Percentiles rank a stretch among this genome's conserved stretches.
These are phyloP conservation scores for Phoebastria nigripes DNA, from an alignment of 2,797 vertebrate genomes.

Conservation along the genomic window DNA sequence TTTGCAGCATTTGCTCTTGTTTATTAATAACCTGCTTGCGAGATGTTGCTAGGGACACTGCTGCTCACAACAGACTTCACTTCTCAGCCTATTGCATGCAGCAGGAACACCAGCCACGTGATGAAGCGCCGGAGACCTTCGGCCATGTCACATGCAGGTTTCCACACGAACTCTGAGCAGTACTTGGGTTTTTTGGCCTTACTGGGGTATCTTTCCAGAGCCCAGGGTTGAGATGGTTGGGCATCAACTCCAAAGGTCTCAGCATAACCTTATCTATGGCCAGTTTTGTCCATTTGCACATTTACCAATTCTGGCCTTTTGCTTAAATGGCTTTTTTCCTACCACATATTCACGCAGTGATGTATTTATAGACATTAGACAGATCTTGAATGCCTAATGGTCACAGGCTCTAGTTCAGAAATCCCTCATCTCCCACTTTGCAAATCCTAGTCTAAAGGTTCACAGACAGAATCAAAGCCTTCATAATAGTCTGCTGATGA, in stretches of 20 bases:
- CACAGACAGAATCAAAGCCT: background rate
- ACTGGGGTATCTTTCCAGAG: background rate
- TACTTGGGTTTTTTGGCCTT: background rate
- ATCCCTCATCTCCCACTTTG: background rate
- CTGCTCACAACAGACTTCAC: background rate
- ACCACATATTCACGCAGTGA: background rate
- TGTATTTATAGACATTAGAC: background rate
- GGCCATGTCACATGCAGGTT: rapidly evolving
- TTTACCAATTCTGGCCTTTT: background rate
- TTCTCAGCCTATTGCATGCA: background rate
- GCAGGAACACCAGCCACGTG: background rate
- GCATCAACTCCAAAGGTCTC: background rate
- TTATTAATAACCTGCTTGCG: background rate
- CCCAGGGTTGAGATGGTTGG: background rate
- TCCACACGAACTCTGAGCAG: rapidly evolving
- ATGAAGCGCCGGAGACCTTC: background rate
- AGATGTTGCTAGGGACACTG: background rate
- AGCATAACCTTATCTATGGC: too few relatives aligned
- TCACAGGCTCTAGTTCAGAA: background rate
- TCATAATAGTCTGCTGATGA: rapidly evolving
- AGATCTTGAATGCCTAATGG: background rate
- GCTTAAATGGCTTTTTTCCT: background rate
- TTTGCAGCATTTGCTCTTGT: background rate
- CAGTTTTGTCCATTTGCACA: background rate
- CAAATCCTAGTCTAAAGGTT: background rate